phyloP scores from a whole-genome alignment of 2,797 vertebrate species.

The Sebastes vulpes region DNA sequence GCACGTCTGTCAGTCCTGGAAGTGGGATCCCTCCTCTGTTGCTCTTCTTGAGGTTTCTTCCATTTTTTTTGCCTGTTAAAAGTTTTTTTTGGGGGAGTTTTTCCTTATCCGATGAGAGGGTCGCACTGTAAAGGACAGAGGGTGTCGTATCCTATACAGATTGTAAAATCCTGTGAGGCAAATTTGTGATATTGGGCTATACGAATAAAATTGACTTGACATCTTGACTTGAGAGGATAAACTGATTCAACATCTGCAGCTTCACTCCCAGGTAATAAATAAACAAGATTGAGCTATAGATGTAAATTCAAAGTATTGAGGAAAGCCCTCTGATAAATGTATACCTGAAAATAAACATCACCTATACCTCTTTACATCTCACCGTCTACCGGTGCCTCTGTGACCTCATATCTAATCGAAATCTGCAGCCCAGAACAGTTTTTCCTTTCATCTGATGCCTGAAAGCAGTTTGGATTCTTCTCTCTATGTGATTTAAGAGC shows the following conservation, averaged over 20 bases:
- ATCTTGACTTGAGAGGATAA: conserved; percentile 9
- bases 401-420: conserved; percentile 21
- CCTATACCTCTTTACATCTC: background rate
- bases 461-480: conserved; percentile 7
- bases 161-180: too few relatives aligned
- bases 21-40: too few relatives aligned
- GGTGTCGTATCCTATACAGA: too few relatives aligned
- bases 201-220: background rate
- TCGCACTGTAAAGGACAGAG: too few relatives aligned
- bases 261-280: conserved; percentile 13
- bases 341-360: background rate
- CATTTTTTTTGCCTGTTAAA: too few relatives aligned
- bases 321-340: background rate
- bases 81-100: too few relatives aligned
- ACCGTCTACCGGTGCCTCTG: too few relatives aligned
- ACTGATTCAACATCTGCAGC: conserved; percentile 19
- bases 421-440: background rate
- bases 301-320: background rate
- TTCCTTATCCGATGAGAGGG: too few relatives aligned
- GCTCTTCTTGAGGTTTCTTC: too few relatives aligned
- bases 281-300: conserved; percentile 4
- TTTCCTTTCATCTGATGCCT: conserved; percentile 23
- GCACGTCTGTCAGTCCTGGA: too few relatives aligned
- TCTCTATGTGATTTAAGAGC: conserved; percentile 8
- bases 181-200: too few relatives aligned